phyloP scores from a whole-genome alignment of 2,888 invertebrate species.

The Brachycybe producta region DNA sequence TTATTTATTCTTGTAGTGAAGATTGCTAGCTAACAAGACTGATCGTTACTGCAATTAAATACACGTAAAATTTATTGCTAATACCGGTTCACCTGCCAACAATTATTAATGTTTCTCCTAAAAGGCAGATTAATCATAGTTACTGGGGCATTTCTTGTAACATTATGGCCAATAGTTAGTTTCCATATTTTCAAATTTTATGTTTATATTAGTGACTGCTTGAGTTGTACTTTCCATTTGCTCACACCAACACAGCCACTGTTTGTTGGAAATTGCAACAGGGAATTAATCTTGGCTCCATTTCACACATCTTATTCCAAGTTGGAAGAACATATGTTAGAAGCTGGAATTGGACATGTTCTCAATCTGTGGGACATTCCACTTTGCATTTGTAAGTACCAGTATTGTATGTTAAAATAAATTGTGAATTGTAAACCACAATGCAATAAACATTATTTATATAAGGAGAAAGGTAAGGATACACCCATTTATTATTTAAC shows the following conservation, averaged over 20 bases:
- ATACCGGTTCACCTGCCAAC: too few relatives aligned
- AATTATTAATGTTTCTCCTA: too few relatives aligned
- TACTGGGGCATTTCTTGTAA: too few relatives aligned
- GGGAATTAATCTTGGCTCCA: constrained; percentile 33
- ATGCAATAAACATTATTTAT: neutral
- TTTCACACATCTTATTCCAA: constrained; percentile 35
- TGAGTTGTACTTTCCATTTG: constrained; percentile 33
- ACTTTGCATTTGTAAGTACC: constrained; percentile 30
- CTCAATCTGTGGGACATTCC: constrained; percentile 36
- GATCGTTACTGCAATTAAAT: too few relatives aligned
- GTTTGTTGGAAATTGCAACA: constrained; percentile 31
- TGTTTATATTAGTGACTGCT: constrained; percentile 28
- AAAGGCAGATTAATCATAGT: too few relatives aligned
- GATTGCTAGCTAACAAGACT: too few relatives aligned
- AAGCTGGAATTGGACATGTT: constrained; percentile 29
- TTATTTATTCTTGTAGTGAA: too few relatives aligned
- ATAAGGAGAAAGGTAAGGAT: neutral
- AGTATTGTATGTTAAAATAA: neutral
- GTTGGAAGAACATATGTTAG: constrained; percentile 34
- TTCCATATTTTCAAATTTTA: neutral
- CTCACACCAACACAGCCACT: constrained; percentile 35
- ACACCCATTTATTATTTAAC: neutral
- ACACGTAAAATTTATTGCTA: too few relatives aligned
- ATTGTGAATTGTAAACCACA: neutral
- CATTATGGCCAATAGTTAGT: neutral